Evolutionary conservation across 2,888 invertebrate genomes (phyloP), one percentile per base, ranked within the genome.

Genomic region (Machimus atricapillus): DNA sequence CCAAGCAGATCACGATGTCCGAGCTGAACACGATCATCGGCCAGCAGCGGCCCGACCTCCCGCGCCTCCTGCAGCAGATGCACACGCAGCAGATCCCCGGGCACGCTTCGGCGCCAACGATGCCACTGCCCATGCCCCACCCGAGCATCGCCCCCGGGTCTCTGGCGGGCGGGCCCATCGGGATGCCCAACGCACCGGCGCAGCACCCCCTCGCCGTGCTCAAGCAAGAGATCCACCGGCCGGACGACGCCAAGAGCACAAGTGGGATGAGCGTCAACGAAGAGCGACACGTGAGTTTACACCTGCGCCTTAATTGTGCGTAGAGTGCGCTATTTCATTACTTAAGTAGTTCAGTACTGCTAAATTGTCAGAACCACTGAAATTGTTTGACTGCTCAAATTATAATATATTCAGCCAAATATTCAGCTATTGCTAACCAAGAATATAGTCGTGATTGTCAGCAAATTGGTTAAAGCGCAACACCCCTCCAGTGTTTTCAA

Each of bases 1-100:
- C 98, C 90, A 98, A 98, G 93, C 97, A 98, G 94, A 97, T 98
- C 92, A 97, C 97, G 91, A 97, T 98, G 97, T 96, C 97, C 89
- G 98, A 98, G 93, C 94, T 98, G 89, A 98, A 98, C 93, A 96
- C 97, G 90, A 97, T 98, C 91, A 97, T 98, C 92, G 97, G 97
- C 95, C 97, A 97, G 95, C 97, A 97, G 93, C 94, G 97, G 93
- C 96, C 96, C 87, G 97, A 97, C 92, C 93, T 97, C 90, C 97
- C 97, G 46, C 94, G 97, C 92, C 93, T 96, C 89, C 94, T 97
- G 93, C 98, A 98, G 93, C 98, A 98, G 93, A 97, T 98, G 97
- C 98, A 98, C 92, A 97, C 97, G 52, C 97, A 97, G 90, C 97
- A 97, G 93, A 91, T 94, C 88, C 96, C 97, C 89, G 94, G 94